Evolutionary conservation across 2,888 invertebrate genomes (phyloP).

Genomic region (Crepidodera aurea): DNA sequence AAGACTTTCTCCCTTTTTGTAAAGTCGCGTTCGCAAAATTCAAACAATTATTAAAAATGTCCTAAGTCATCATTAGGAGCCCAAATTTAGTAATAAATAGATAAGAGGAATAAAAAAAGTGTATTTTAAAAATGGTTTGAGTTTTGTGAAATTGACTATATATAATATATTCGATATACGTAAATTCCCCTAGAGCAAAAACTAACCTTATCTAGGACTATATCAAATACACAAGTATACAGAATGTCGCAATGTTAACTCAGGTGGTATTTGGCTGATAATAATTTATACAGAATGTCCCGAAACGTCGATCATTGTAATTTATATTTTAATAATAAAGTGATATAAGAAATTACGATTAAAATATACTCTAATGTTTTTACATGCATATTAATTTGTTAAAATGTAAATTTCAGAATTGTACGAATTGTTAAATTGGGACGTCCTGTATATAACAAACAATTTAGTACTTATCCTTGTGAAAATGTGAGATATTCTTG

Average conservation of each 20-base stretch:
- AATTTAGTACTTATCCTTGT: constrained; percentile 21
- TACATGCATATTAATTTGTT: background rate
- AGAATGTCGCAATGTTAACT: constrained; percentile 61
- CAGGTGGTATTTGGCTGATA: constrained; percentile 61
- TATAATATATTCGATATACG: constrained; percentile 61
- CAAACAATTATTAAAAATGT: too few species aligned
- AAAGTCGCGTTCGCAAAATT: background rate
- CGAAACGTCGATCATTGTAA: background rate
- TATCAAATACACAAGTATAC: constrained; percentile 62
- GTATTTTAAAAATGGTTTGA: background rate
- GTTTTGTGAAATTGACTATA: constrained; percentile 32
- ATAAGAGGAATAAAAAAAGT: too few species aligned
- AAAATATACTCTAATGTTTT: constrained; percentile 8
- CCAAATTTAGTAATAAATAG: too few species aligned
- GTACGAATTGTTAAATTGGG: background rate
- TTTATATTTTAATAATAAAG: background rate
- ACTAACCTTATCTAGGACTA: constrained; percentile 50
- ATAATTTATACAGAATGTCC: constrained; percentile 36
- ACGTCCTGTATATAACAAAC: constrained; percentile 22
- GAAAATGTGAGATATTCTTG: constrained; percentile 15
- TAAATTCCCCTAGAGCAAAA: constrained; percentile 58
- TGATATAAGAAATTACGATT: background rate
- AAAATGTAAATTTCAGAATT: background rate
- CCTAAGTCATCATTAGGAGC: too few species aligned
- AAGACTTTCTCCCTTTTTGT: constrained; percentile 43